Evolutionary conservation across 2,888 invertebrate species (phyloP).

Genomic region (Lasioglossum calceatum): DNA sequence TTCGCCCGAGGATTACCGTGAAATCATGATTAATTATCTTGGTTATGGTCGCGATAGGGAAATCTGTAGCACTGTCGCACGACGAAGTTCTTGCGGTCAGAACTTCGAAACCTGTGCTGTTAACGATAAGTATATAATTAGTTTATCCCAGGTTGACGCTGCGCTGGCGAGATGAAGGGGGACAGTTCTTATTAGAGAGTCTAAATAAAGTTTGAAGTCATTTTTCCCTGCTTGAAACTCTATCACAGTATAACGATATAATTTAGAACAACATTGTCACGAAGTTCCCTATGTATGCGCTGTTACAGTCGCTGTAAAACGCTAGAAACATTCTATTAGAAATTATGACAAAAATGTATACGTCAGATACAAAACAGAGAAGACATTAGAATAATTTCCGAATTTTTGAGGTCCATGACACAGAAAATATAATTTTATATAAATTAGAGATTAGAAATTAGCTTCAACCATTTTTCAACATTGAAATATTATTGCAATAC

Average conservation of each 20-base stretch:
- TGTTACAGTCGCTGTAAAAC: neutral
- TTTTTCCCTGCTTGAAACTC: neutral
- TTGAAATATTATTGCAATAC: neutral
- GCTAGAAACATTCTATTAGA: neutral
- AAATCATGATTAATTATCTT: constrained; percentile 49
- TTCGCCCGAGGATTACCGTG: constrained; percentile 35
- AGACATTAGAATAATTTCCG: too few relatives aligned
- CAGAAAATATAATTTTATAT: too few relatives aligned
- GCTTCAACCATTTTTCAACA: neutral
- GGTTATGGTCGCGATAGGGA: constrained; percentile 17
- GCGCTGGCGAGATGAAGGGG: neutral
- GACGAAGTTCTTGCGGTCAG: constrained; percentile 39
- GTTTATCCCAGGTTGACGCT: constrained; percentile 20
- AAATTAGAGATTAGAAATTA: too few relatives aligned
- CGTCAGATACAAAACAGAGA: too few relatives aligned
- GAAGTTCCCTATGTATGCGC: neutral
- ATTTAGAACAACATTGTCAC: neutral
- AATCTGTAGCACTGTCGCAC: neutral
- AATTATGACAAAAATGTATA: neutral
- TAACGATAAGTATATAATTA: constrained; percentile 57
- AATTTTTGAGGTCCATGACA: too few relatives aligned
- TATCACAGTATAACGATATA: neutral
- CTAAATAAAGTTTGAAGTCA: constrained; percentile 18
- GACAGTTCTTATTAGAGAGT: neutral
- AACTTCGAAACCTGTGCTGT: constrained; percentile 39